Evolutionary conservation across 2,113 vertebrate genomes (phyloP).

Genomic region (Leucopsar rothschildi): DNA sequence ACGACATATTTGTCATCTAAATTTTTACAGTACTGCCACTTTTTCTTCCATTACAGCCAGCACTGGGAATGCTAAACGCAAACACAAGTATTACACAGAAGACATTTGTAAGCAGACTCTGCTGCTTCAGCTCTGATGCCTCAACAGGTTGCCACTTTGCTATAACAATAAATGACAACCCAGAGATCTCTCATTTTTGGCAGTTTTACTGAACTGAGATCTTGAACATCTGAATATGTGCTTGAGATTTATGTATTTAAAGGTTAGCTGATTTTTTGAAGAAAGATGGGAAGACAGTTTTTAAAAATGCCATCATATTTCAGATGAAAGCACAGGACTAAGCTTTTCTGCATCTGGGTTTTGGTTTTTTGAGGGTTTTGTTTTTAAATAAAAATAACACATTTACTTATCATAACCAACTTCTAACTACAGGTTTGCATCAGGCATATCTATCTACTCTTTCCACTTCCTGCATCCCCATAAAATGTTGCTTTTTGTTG

Average conservation of each 20-base stretch:
- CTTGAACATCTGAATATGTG: background rate
- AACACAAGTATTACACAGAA: background rate
- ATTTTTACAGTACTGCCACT: background rate
- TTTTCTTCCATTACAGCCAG: background rate
- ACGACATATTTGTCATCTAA: background rate
- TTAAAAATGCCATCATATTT: background rate
- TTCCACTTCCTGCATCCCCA: background rate
- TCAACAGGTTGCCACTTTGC: background rate
- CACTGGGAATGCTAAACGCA: background rate
- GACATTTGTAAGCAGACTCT: background rate
- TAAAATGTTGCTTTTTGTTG: rapidly evolving
- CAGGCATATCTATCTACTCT: background rate
- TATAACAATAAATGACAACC: background rate
- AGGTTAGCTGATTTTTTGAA: background rate
- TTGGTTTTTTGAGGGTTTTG: background rate
- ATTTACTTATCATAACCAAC: background rate
- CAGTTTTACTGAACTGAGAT: background rate
- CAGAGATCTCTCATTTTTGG: background rate
- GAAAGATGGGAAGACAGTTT: background rate
- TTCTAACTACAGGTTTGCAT: background rate
- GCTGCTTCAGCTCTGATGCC: background rate
- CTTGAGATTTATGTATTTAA: background rate
- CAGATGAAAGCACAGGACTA: background rate
- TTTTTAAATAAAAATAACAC: background rate
- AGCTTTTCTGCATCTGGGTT: background rate